Evolutionary conservation across 2,113 vertebrate genomes (phyloP), one percentile per base, ranked within the genome.

Genomic region (Macroglossus sobrinus): DNA sequence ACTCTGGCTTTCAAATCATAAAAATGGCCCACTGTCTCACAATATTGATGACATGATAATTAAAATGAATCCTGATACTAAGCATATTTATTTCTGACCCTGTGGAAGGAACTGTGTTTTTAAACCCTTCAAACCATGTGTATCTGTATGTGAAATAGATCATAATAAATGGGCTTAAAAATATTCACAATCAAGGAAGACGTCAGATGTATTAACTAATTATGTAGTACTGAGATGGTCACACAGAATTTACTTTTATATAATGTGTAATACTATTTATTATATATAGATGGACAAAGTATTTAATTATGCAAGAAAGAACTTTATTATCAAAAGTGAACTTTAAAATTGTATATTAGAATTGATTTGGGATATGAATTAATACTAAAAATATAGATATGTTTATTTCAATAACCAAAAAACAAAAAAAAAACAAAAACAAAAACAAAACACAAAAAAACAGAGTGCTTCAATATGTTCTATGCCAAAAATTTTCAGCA

Each of bases 21-120:
- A 94, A 95, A 74, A 28, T 21, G 69, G 8, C 53, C n/a, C 61
- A 33, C 82, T 89, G 19, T 75, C 33, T 94, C 50, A 84, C 71
- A 93, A 19, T 93, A 80, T 61, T 84, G 45, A 84, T 84, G 50
- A 63, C 63, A 50, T 57, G 35, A 91, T 80, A 28, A 91, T 93
- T 84, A 93, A 94, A 96, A 84, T 88, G 33, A 91, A 94, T 33
- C 18, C 59, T 72, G 38, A 19, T 57, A 55, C 35, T 35, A 75
- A 87, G 86, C 50, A 71, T 19, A 71, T 71, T 88, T 24, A 55
- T 45, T 80, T 64, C n/a, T 71, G 50, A 3, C 28, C 57, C 30
- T 57, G 24, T 88, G 10, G 7, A 84, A 61, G 91, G 4, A 88
- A 63, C 26, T 40, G 8, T 61, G 61, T 2, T 43, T 53, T 61